These are phyloP conservation scores for Dasyurus viverrinus DNA, from an alignment of 2,113 vertebrate genomes.

Conservation along the genomic window DNA sequence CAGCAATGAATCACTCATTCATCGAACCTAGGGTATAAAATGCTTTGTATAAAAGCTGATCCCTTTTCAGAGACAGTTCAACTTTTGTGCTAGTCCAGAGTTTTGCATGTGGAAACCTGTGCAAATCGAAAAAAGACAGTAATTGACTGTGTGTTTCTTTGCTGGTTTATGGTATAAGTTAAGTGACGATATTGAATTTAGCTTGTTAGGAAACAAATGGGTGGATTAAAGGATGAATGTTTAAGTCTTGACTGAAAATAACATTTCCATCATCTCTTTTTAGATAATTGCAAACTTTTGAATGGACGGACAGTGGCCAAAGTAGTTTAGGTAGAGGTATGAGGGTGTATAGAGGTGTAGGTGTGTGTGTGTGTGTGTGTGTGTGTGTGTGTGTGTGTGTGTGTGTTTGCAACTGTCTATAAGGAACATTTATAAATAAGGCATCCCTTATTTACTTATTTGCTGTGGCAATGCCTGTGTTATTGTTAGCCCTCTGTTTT, in stretches of 20 bases:
- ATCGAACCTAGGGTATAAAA: constrained; percentile 38
- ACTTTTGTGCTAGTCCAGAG: neutral
- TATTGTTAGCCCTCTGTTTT: neutral
- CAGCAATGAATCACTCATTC: constrained; percentile 52
- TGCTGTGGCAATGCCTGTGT: neutral
- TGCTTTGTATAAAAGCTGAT: neutral
- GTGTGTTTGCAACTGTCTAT: neutral
- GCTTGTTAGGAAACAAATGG: neutral
- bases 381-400: neutral
- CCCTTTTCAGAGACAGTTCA: neutral
- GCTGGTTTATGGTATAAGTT: neutral
- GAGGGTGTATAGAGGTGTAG: neutral
- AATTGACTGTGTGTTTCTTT: neutral
- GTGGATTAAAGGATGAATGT: neutral
- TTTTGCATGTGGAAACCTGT: neutral
- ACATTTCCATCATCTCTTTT: neutral
- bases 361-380: neutral
- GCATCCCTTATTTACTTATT: neutral
- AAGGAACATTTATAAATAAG: neutral
- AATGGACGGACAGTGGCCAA: neutral
- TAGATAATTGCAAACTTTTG: neutral
- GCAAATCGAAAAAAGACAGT: neutral
- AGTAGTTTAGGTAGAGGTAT: neutral
- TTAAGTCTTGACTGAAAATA: neutral
- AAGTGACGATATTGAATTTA: neutral